Evolutionary conservation across 2,888 invertebrate genomes (phyloP), one percentile per base, ranked within the genome.

Genomic region (Fabriciana adippe): DNA sequence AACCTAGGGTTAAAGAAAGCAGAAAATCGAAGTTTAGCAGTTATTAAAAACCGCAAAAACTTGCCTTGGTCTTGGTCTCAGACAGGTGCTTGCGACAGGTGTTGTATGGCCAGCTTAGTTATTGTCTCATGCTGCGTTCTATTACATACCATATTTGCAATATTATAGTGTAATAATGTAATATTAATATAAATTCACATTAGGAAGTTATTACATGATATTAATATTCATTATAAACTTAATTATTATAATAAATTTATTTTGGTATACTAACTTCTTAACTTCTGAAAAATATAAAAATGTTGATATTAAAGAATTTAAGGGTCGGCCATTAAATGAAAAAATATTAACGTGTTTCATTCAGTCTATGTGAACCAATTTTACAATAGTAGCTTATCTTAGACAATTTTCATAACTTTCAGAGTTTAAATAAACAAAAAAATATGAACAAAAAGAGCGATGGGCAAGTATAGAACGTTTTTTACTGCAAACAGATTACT

Each of bases 401-500:
- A 55, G 11, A 54, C 13, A 3, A 55, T 61, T 61, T 15, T 16
- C 54, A 60, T 63, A 63, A 31, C 15, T 55, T 16, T n/a, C 14
- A 14, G 6, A 18, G n/a, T 31, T 18, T 2, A 57, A 48, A 55
- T 55, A 51, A 68, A 56, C 35, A 47, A 69, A 54, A 66, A 69
- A 68, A 50, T n/a, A 26, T 11, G 13, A 62, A 62, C 26, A 63
- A 54, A 69, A 59, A 59, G 18, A 15, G 18, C 26, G 50, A 31
- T 66, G 59, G 53, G 35, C 45, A 51, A 50, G 56, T 55, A 60
- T 48, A 68, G 56, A 18, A 74, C 74, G 75, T 76, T 77, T 79
- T 75, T 73, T 75, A 82, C 80, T 81, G 79, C 77, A 79, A 79
- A 78, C 78, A 81, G 75, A 82, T 82, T 76, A 75, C 74, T 67